Percentiles rank a stretch among this genome's conserved stretches.
Conservation (phyloP, 2,888 invertebrate genomes). For the Clunio marinus region DNA sequence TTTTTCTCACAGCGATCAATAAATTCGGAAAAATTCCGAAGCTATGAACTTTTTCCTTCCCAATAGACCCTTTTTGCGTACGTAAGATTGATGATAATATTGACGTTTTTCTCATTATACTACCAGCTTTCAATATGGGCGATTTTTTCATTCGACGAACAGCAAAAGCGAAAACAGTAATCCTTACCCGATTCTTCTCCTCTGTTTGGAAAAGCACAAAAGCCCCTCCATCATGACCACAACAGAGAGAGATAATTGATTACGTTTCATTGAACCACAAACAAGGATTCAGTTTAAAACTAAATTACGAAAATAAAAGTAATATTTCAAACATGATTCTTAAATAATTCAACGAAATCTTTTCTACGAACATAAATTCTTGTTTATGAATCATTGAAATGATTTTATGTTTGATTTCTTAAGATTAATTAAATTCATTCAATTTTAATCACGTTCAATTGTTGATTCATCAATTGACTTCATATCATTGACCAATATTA, state of each 20-base stretch:
- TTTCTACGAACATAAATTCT: too few relatives aligned
- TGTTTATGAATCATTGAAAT: too few relatives aligned
- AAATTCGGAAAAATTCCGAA: neutral
- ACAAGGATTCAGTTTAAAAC: too few relatives aligned
- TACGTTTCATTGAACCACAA: neutral
- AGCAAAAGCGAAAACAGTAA: neutral
- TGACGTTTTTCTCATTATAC: constrained; percentile 21
- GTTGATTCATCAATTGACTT: too few relatives aligned
- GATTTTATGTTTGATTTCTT: too few relatives aligned
- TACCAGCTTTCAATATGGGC: constrained; percentile 13
- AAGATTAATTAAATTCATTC: too few relatives aligned
- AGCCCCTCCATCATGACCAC: neutral
- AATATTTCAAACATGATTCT: too few relatives aligned
- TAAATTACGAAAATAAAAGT: too few relatives aligned
- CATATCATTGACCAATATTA: too few relatives aligned
- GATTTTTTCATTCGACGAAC: neutral
- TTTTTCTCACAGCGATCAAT: neutral
- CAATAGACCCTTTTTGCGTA: constrained; percentile 2
- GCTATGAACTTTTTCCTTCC: neutral
- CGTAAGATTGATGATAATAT: constrained; percentile 19
- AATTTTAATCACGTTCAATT: too few relatives aligned
- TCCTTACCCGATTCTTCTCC: neutral
- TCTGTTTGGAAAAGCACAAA: neutral
- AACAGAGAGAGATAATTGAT: constrained; percentile 2
- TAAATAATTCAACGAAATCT: too few relatives aligned